Percentiles rank a stretch among this genome's conserved stretches.
Conservation (phyloP, 1,140 invertebrate genomes). For the Drosophila nannoptera region DNA sequence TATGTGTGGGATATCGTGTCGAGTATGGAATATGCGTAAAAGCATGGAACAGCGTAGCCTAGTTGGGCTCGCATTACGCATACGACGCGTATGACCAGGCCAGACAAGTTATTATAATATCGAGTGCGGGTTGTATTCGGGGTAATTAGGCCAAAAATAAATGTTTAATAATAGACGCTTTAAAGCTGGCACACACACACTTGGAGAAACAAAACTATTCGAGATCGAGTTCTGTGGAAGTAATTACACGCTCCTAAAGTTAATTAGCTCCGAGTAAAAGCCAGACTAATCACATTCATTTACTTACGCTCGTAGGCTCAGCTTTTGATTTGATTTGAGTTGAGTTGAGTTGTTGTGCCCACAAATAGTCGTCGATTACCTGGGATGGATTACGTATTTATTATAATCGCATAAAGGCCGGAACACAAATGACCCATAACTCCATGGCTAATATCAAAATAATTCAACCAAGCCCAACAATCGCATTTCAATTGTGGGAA, state of each 20-base stretch:
- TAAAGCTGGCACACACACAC: neutral
- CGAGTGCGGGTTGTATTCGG: neutral
- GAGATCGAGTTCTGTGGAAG: neutral
- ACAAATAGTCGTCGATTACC: constrained; percentile 2
- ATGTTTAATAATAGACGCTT: neutral
- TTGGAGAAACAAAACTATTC: too few relatives aligned
- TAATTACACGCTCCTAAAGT: constrained; percentile 5
- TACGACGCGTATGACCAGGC: constrained; percentile 31
- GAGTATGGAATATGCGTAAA: too few relatives aligned
- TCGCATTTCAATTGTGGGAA: constrained; percentile 1
- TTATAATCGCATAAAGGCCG: constrained; percentile 32
- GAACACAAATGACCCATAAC: neutral
- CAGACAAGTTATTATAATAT: constrained; percentile 5
- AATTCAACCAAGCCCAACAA: constrained; percentile 6
- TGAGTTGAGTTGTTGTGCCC: neutral
- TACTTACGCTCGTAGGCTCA: neutral
- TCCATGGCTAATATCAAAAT: neutral
- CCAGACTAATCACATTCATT: neutral
- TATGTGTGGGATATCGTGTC: too few relatives aligned
- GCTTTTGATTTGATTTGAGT: neutral
- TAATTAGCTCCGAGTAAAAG: constrained; percentile 12
- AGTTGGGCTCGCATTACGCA: constrained; percentile 15
- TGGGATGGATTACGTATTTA: constrained; percentile 12
- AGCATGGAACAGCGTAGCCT: neutral
- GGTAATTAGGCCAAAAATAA: constrained; percentile 17